phyloP scores from a whole-genome alignment of 1,140 invertebrate genomes.

The Dendrolimus punctatus region DNA sequence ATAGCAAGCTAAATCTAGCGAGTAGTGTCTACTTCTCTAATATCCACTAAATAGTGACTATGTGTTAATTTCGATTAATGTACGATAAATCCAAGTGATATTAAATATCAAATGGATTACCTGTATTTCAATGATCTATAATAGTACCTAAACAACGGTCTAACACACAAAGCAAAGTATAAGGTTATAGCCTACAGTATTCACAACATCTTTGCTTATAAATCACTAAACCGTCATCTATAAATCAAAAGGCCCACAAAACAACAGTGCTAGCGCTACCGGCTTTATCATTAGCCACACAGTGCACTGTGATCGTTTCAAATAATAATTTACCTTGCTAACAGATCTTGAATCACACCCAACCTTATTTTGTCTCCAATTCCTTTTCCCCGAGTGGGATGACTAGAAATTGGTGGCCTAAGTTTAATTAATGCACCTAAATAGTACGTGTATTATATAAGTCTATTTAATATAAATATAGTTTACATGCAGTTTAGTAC shows the following conservation, averaged over 20 bases:
- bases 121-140: no score
- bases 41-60: no score
- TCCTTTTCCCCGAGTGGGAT: slow-evolving; percentile 58
- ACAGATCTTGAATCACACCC: slow-evolving; percentile 64
- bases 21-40: no score
- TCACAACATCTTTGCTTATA: no score
- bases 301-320: slow-evolving; percentile 35
- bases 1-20: no score
- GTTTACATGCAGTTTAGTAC: slow-evolving; percentile 16
- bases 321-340: slow-evolving; percentile 56
- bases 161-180: no score
- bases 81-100: no score
- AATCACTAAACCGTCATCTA: background rate
- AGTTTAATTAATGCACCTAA: slow-evolving; percentile 35
- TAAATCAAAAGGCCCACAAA: background rate
- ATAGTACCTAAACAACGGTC: no score
- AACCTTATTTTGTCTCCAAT: slow-evolving; percentile 66
- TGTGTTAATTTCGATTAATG: no score
- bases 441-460: slow-evolving; percentile 24
- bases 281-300: slow-evolving; percentile 40
- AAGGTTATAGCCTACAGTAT: no score
- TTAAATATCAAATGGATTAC: no score
- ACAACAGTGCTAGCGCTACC: slow-evolving; percentile 9
- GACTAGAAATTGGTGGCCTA: slow-evolving; percentile 61
- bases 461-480: background rate